A percentile compares a stretch with the other conserved stretches of the same genome.
phyloP scores from a whole-genome alignment of 2,888 invertebrate species.

The Vesta saturnalis region DNA sequence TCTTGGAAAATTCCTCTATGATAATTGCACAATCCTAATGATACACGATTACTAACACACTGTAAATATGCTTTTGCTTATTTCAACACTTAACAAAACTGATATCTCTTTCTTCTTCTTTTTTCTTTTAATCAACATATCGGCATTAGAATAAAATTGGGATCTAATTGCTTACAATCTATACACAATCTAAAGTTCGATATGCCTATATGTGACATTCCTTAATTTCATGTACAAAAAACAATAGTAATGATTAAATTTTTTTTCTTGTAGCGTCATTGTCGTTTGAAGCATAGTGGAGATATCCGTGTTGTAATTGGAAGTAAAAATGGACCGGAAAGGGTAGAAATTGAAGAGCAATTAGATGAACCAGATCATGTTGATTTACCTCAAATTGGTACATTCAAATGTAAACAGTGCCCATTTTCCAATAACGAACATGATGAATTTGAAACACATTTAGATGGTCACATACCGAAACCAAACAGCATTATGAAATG shows the following conservation, averaged over 20 bases:
- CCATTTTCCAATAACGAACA: constrained; percentile 74
- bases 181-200: constrained; percentile 10
- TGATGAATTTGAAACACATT: constrained; percentile 70
- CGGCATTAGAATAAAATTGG: not conserved
- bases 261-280: constrained; percentile 72
- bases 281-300: constrained; percentile 81
- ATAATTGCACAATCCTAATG: not conserved
- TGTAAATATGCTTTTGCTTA: constrained; percentile 8
- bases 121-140: constrained; percentile 4
- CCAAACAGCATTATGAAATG: constrained; percentile 80
- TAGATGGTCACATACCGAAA: constrained; percentile 75
- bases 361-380: constrained; percentile 58
- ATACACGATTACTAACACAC: not conserved
- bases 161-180: too few relatives aligned
- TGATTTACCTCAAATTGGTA: constrained; percentile 58
- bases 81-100: too few relatives aligned
- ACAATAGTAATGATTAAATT: constrained; percentile 21
- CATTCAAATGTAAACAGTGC: constrained; percentile 72
- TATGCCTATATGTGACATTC: constrained; percentile 5
- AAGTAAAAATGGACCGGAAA: constrained; percentile 65
- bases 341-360: constrained; percentile 59
- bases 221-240: not conserved
- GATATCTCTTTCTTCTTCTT: too few relatives aligned
- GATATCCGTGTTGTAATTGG: constrained; percentile 74
- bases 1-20: not conserved